These are phyloP conservation scores for Wasmannia auropunctata DNA, from an alignment of 1,140 invertebrate genomes.

Conservation along the genomic window DNA sequence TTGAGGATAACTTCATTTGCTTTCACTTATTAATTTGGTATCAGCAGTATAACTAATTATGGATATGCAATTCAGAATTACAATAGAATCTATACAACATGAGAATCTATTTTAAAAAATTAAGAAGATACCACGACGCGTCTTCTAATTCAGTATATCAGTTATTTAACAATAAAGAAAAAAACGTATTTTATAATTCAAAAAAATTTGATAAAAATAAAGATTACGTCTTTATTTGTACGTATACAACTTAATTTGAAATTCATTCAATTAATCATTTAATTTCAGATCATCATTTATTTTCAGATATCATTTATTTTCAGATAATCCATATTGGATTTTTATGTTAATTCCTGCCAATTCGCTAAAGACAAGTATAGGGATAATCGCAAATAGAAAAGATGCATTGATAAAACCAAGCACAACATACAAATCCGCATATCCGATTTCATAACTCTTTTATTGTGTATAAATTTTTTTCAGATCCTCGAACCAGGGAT, in stretches of 20 bases:
- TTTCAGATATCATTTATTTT: neutral
- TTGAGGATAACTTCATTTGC: neutral
- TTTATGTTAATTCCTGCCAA: neutral
- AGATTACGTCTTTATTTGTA: neutral
- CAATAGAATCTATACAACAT: neutral
- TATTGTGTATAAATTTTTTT: constrained; percentile 31
- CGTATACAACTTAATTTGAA: neutral
- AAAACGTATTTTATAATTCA: neutral
- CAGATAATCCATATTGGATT: neutral
- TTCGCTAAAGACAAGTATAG: neutral
- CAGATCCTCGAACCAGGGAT: constrained; percentile 93
- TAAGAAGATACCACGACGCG: neutral
- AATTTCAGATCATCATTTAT: too few species aligned
- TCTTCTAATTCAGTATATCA: neutral
- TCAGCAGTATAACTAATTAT: neutral
- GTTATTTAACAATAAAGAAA: neutral
- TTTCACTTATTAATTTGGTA: neutral
- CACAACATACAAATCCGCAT: neutral
- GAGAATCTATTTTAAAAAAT: neutral
- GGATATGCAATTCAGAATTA: neutral
- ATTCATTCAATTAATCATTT: too few species aligned
- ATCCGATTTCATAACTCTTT: neutral
- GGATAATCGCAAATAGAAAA: neutral
- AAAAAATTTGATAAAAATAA: neutral
- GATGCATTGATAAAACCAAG: neutral